Base-by-base conservation (phyloP, 2,888 invertebrate genomes). In the Pterostichus madidus region DNA sequence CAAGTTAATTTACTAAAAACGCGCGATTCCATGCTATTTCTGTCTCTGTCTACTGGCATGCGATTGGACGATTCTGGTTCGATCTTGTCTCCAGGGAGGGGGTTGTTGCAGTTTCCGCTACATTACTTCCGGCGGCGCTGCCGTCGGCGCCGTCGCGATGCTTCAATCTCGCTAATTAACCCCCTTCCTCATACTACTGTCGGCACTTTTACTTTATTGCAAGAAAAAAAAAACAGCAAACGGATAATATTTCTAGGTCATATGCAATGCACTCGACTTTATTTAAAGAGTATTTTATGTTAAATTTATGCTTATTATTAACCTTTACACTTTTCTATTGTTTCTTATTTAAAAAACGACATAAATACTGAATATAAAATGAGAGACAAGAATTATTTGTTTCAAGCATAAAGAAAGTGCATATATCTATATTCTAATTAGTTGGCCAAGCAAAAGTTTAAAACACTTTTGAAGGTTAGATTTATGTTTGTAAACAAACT, bases 81-180 rank as follows among this genome's bases (percentile, higher is more conserved):
- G 52, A 31, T 75, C 52, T 32, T 17, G 44, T 52, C 75, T 49
- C 75, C 32, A 32, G 75, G 75, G 75, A 75, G 68, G 68, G 44
- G 24, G 56, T 13, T 7, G 75, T 53, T 75, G 75, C 52, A 75
- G 52, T 77, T 77, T 77, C 77, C 56, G 77, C 77, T 77, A 77
- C 77, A 77, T 77, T 77, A 53, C 49, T 52, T 77, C 85, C 85
- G 85, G 85, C 80, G 44, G 73, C 71, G 82, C 59, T 75, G 79
- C 52, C 83, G 77, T n/a, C 49, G 84, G 83, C 75, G 84, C 79
- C 61, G 76, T 83, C 46, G 80, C 81, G 83, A 59, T 83, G 84
- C 85, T 77, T 77, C 77, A 77, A 77, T 77, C 56, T 77, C 49
- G 6, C 56, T 77, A 77, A 77, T 77, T 77, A 53, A 75, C 49